Percentiles rank a stretch among this genome's conserved stretches.
phyloP scores from a whole-genome alignment of 2,797 vertebrate genomes.

The Gambusia yucatana region DNA sequence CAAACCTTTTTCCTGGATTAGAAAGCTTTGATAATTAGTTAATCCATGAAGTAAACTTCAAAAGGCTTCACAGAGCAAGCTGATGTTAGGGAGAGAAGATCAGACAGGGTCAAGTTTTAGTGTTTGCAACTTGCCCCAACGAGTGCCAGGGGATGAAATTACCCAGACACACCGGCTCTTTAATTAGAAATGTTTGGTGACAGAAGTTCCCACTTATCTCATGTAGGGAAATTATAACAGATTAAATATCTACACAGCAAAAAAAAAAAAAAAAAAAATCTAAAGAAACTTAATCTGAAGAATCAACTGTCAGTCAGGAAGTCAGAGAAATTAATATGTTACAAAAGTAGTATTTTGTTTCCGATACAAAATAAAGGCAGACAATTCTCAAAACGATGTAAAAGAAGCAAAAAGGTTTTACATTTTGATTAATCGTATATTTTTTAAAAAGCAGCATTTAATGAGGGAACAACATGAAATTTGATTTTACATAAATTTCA shows the following conservation, averaged over 20 bases:
- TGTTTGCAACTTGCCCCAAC: conserved; percentile 22
- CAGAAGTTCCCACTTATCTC: conserved; percentile 18
- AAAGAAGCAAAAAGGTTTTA: background rate
- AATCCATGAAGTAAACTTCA: background rate
- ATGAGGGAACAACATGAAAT: background rate
- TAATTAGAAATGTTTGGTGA: conserved; percentile 62
- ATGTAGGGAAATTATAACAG: background rate
- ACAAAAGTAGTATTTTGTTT: background rate
- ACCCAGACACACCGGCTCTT: conserved; percentile 38
- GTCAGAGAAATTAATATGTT: background rate
- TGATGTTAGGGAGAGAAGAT: conserved; percentile 19
- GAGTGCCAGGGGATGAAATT: conserved; percentile 42
- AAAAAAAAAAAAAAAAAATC: background rate
- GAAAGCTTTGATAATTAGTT: conserved; percentile 15
- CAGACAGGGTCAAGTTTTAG: conserved; percentile 31
- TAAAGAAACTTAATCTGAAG: background rate
- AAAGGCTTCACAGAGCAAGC: background rate
- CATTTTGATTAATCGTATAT: too few species aligned
- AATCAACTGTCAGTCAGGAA: background rate
- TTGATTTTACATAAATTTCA: background rate
- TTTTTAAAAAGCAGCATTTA: too few species aligned
- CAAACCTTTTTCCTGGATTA: background rate
- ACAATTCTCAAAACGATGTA: background rate
- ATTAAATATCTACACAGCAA: background rate
- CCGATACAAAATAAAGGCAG: background rate